Evolutionary conservation across 2,888 invertebrate genomes (phyloP), one percentile per base, ranked within the genome.

Genomic region (Unio pictorum): DNA sequence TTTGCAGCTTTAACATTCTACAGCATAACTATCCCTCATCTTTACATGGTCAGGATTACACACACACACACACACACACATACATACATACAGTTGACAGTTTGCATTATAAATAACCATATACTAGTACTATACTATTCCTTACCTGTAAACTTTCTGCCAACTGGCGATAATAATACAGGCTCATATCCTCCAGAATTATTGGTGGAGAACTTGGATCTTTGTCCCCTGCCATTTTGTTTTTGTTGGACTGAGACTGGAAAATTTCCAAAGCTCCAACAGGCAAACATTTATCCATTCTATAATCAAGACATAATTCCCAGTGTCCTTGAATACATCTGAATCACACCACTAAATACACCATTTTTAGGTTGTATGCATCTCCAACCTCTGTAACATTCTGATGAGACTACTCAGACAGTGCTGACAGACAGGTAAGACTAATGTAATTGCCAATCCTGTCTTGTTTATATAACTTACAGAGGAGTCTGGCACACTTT

Each of bases 121-220:
- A 58, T 2, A 58, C 58, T 58, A 17, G 18, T 11, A 45, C 15
- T 58, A 15, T 23, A 58, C 11, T 15, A 3, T 18, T 26, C 55
- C 68, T 77, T 81, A 87, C 87, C 87, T 84, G 78, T 55, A 87
- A 71, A 67, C 82, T 86, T 34, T 80, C 69, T 20, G 86, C 87
- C 62, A 87, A 76, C 73, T 87, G 87, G 56, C 83, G 71, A 69
- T 84, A 84, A 72, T 87, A 87, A 65, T 82, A 85, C 73, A 87
- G 69, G 67, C 84, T 84, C 84, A 87, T 84, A 64, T 87, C 87
- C 81, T 85, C 85, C 64, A 85, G 75, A 30, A 86, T 86, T 57
- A 85, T 80, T 23, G 83, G 82, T 17, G 81, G 75, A 55, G 81
- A 76, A 57, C 67, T 74, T 5, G 71, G 66, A 34, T 73, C 80